phyloP scores from a whole-genome alignment of 2,888 invertebrate species.

The Pachliopta kotzebuea region DNA sequence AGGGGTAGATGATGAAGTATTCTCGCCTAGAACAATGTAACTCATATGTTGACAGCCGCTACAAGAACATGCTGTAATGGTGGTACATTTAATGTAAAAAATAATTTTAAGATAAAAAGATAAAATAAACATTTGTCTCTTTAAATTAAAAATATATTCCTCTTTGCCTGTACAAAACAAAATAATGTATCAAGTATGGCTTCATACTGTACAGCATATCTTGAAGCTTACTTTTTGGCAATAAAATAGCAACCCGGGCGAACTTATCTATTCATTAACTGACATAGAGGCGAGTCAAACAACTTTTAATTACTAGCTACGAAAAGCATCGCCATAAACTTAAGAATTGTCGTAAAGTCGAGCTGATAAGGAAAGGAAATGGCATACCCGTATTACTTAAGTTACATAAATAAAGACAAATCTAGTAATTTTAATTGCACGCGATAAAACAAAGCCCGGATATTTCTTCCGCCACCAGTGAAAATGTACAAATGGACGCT shows the following conservation, averaged over 20 bases:
- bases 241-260: background rate
- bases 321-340: constrained; percentile 36
- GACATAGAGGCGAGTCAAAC: constrained; percentile 41
- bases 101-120: no score
- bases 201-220: background rate
- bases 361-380: constrained; percentile 36
- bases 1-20: no score
- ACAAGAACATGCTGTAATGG: no score
- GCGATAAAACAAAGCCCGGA: background rate
- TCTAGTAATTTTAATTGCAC: constrained; percentile 12
- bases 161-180: no score
- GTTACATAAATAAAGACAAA: constrained; percentile 21
- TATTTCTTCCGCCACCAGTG: background rate
- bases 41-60: no score
- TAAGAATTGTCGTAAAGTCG: constrained; percentile 32
- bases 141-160: no score
- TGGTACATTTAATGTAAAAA: no score
- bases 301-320: constrained; percentile 39
- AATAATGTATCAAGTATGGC: no score
- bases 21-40: no score
- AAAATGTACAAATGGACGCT: background rate
- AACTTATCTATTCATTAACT: constrained; percentile 29
- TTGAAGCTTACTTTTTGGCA: background rate
- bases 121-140: no score
- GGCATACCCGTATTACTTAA: constrained; percentile 47